Base-by-base conservation (phyloP, 2,888 invertebrate species). In the Thecophora atra region DNA sequence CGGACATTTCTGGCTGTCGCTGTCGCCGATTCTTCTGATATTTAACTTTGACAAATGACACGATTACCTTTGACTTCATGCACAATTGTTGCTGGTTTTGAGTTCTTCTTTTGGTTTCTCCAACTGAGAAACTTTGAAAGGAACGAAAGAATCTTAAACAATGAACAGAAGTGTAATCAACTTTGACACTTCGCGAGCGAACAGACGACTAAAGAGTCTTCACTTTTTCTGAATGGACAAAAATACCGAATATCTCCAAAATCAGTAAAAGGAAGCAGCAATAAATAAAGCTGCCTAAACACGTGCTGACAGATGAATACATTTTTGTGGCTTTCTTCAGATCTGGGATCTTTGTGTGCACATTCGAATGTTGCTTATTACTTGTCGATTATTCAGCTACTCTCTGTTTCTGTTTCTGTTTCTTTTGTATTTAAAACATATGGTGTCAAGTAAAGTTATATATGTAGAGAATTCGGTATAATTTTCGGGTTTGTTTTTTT, bases 1-100 rank as follows among this genome's bases (percentile, higher is more conserved):
- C 37, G 21, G 67, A 67, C 54, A 54, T 67, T 54, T 54, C 54
- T 52, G 30, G 56, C 37, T 30, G 37, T 17, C 15, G 30, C 11
- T 28, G 26, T 19, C 8, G 54, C n/a, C n/a, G n/a, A n/a, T n/a
- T n/a, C 54, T 54, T 11, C 54, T 19, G 21, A 8, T 2, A 54
- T 21, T n/a, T 2, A 11, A 28, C 54, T 30, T 37, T 67, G 67
- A 67, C 56, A 67, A 67, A 67, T 56, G 67, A 24, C 67, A 37
- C 19, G 42, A 30, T 37, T 67, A 17, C 24, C 24, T 64, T 51
- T 24, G 11, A 11, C 11, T 63, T 44, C 21, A 19, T 44, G n/a
- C 42, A 8, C 15, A 30, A 56, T 26, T 17, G 15, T 17, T 19
- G 42, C 19, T 19, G 11, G 7, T 30, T 21, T 42, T 37, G 37